A percentile compares a stretch with the other conserved stretches of the same genome.
These are phyloP conservation scores for Rotaria magnacalcarata DNA, from an alignment of 2,888 invertebrate genomes.

Conservation along the genomic window DNA sequence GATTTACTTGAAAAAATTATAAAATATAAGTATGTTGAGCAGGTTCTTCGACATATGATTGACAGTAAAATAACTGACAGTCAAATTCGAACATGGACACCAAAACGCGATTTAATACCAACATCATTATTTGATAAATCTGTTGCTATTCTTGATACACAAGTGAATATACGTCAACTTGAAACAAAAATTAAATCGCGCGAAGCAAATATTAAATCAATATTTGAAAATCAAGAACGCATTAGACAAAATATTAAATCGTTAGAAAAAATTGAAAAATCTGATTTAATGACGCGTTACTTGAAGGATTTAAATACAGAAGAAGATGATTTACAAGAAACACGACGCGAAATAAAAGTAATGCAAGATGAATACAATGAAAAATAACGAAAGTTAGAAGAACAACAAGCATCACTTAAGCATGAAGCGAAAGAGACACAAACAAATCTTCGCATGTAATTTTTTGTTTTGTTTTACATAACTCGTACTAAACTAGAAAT, in stretches of 20 bases:
- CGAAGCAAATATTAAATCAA: conserved; percentile 11
- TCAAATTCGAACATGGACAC: not conserved
- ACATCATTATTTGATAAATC: conserved; percentile 21
- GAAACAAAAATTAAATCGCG: not conserved
- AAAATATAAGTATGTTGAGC: not conserved
- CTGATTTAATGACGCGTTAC: not conserved
- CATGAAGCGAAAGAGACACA: conserved; percentile 1
- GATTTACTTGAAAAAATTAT: not conserved
- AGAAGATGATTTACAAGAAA: conserved; percentile 10
- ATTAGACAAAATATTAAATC: conserved; percentile 30
- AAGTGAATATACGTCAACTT: not conserved
- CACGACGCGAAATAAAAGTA: not conserved
- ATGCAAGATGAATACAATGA: not conserved
- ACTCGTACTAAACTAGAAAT: not conserved
- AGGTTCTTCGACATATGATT: conserved; percentile 12
- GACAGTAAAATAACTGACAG: not conserved
- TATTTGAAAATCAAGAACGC: conserved; percentile 25
- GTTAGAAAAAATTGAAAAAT: conserved; percentile 24
- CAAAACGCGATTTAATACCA: not conserved
- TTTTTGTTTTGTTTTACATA: not conserved
- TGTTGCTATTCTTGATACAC: not conserved
- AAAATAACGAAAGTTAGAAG: not conserved
- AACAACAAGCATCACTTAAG: not conserved
- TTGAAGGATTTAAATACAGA: conserved; percentile 34
- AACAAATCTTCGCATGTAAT: not conserved